phyloP scores from a whole-genome alignment of 2,888 invertebrate species.

The Gonocerus acuteangulatus region DNA sequence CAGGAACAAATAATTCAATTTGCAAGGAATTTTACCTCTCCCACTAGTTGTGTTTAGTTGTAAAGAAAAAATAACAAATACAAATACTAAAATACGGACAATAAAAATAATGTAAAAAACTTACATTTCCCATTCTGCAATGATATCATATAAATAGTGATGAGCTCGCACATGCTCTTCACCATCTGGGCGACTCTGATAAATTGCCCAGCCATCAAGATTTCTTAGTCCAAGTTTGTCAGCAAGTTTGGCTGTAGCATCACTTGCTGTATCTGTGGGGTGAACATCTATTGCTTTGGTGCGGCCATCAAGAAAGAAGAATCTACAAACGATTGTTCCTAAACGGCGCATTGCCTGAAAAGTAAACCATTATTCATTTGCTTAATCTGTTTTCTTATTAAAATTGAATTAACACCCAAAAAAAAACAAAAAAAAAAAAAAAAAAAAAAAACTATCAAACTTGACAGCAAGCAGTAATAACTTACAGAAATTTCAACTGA shows the following conservation, averaged over 20 bases:
- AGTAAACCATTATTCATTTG: conserved; percentile 4
- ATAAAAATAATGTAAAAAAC: no score
- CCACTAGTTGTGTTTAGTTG: no score
- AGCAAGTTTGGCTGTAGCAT: conserved; percentile 79
- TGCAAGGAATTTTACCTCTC: no score
- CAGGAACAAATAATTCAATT: no score
- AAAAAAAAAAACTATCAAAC: no score
- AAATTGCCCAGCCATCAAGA: conserved; percentile 90
- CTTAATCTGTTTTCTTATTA: background rate
- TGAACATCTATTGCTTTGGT: conserved; percentile 93
- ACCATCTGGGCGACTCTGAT: conserved; percentile 75
- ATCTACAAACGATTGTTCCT: conserved; percentile 85
- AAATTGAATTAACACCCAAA: background rate
- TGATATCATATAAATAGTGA: conserved; percentile 87
- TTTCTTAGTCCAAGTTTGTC: conserved; percentile 77
- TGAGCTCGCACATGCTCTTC: conserved; percentile 87
- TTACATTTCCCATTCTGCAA: conserved; percentile 89
- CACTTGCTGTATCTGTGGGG: conserved; percentile 87
- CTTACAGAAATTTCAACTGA: conserved; percentile 85
- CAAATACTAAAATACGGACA: no score
- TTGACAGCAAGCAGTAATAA: background rate
- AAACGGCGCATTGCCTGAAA: conserved; percentile 76
- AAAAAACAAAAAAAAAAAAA: no score
- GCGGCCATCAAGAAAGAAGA: conserved; percentile 89
- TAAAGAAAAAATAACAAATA: no score